Percentiles rank a stretch among this genome's conserved stretches.
Conservation (phyloP, 2,888 invertebrate species). For the Pandemis cinnamomeana region DNA sequence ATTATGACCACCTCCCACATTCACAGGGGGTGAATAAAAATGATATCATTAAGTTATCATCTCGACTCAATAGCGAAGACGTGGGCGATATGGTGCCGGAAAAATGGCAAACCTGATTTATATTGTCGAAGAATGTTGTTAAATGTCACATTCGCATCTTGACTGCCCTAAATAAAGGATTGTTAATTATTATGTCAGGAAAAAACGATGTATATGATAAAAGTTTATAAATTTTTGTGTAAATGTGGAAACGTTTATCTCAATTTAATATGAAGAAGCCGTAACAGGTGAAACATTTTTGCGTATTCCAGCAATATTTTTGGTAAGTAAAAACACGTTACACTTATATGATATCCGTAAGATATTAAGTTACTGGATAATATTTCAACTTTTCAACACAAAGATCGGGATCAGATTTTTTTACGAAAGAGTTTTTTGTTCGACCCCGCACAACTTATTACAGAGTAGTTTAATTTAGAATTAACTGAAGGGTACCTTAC, state of each 20-base stretch:
- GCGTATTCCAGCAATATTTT: background rate
- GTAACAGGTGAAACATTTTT: background rate
- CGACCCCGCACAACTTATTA: too few relatives aligned
- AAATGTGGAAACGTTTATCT: background rate
- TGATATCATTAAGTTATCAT: slow-evolving; percentile 47
- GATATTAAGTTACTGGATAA: too few relatives aligned
- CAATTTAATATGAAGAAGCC: background rate
- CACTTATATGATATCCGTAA: too few relatives aligned
- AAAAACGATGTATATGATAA: background rate
- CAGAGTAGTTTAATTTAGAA: too few relatives aligned
- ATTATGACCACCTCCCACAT: slow-evolving; percentile 47
- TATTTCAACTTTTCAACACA: too few relatives aligned
- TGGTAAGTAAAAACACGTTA: too few relatives aligned
- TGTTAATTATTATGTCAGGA: background rate
- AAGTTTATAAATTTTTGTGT: background rate
- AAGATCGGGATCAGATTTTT: too few relatives aligned
- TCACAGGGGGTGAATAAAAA: slow-evolving; percentile 46
- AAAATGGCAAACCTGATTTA: slow-evolving; percentile 16
- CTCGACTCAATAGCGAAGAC: slow-evolving; percentile 27
- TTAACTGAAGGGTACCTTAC: too few relatives aligned
- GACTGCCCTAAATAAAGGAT: too few relatives aligned
- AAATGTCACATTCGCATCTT: slow-evolving; percentile 3
- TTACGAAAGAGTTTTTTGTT: too few relatives aligned
- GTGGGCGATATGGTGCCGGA: slow-evolving; percentile 10
- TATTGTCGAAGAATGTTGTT: background rate